These are phyloP conservation scores for Notechis scutatus DNA, from an alignment of 2,113 vertebrate species.

Conservation along the genomic window DNA sequence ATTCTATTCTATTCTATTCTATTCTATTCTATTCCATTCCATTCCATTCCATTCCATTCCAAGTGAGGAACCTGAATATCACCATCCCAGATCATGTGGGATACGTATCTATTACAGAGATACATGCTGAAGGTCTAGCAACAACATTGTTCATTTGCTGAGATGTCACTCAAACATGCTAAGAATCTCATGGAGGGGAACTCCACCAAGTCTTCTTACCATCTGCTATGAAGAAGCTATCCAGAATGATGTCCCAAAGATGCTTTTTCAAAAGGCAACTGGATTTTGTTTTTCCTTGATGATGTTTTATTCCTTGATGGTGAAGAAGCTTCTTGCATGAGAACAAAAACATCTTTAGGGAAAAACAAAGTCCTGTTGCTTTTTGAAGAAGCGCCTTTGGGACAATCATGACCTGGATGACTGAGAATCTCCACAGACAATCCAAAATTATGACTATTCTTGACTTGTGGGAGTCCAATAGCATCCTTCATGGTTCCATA, in stretches of 20 bases:
- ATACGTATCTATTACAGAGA: not conserved
- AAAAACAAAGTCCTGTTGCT: not conserved
- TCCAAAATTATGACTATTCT: not conserved
- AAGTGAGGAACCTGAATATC: not conserved
- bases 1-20: too few relatives aligned
- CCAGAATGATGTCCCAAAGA: not conserved
- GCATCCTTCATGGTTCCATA: not conserved
- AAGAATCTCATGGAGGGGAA: not conserved
- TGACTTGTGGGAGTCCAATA: not conserved
- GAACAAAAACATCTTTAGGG: not conserved
- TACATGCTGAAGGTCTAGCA: not conserved
- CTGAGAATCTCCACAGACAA: not conserved
- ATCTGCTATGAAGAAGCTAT: not conserved
- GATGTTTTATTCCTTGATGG: too few relatives aligned
- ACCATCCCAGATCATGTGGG: not conserved
- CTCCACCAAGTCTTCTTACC: not conserved
- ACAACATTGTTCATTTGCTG: not conserved
- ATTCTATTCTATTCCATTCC: too few relatives aligned
- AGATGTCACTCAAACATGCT: not conserved
- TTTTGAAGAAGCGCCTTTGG: not conserved
- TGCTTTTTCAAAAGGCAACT: not conserved
- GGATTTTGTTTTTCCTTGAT: not conserved
- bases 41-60: too few relatives aligned
- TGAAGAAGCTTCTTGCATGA: not conserved
- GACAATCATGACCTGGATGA: not conserved